Evolutionary conservation across 2,113 vertebrate genomes (phyloP), one percentile per base, ranked within the genome.

Genomic region (Gambusia holbrooki): DNA sequence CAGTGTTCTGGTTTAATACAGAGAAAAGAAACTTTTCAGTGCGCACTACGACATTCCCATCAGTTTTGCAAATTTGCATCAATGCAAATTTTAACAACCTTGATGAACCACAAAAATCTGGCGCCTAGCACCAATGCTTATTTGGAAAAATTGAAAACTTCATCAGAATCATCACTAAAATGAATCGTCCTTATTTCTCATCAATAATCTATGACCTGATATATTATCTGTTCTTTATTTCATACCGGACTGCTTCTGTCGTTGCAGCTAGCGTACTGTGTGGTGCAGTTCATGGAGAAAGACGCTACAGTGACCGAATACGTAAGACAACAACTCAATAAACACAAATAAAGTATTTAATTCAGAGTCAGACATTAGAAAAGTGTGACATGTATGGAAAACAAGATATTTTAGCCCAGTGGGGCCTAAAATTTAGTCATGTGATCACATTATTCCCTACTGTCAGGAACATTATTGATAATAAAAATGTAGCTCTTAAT

Each of bases 241-340:
- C 25, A 37, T 29, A 28, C n/a, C 0, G 25, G 1, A 67, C 0
- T 79, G 54, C 83, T 60, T 71, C 40, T 81, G 58, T 76, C 35
- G 42, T 70, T 69, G 32, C 87, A 97, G 96, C 95, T 97, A 92
- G 96, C 96, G 11, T 97, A 97, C 91, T 97, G 96, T 89, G 96
- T 97, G 89, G 96, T 97, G 79, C 96, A 97, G 89, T 97, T 97
- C 77, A 94, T 97, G 94, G 96, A 97, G 91, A 97, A 97, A 91
- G 96, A 97, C 5, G 95, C 96, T 42, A 96, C 96, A 6, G 94
- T 97, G 86, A 97, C 96, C 63, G 96, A 97, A 92, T 96, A 96
- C 5, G 96, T 97, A 93, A 96, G 96, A 91, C 7, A 60, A 0
- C 61, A 13, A 15, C 28, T 28, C 12, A 13, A 66, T n/a, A 42